phyloP scores from a whole-genome alignment of 53 echinoderm and acorn worm species.

The Stichopus horrens region DNA sequence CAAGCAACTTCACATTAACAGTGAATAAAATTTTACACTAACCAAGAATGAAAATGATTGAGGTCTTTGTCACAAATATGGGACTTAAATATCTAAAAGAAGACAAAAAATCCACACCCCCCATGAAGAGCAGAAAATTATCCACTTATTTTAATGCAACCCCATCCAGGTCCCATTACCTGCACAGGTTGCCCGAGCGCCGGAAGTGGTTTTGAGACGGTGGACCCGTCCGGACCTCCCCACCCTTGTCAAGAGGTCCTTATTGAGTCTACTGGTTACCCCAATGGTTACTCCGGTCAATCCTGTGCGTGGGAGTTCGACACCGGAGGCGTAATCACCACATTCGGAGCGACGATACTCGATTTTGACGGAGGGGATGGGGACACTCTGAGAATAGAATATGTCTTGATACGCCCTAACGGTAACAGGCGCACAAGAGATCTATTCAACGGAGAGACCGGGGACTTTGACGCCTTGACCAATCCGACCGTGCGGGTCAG shows the following conservation, averaged over 20 bases:
- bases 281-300: constrained; percentile 4
- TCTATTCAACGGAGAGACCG: constrained; percentile 16
- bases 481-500: background rate
- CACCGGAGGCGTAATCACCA: background rate
- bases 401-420: background rate
- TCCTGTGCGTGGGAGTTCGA: constrained; percentile 18
- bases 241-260: background rate
- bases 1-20: too few relatives aligned
- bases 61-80: too few relatives aligned
- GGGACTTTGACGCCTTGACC: too few relatives aligned
- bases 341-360: background rate
- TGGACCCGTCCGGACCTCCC: background rate
- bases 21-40: too few relatives aligned
- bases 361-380: constrained; percentile 17
- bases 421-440: background rate
- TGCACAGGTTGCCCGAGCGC: background rate
- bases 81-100: too few relatives aligned
- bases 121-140: too few relatives aligned
- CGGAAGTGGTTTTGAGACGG: background rate
- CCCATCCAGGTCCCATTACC: constrained; percentile 10
- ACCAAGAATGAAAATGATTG: too few relatives aligned
- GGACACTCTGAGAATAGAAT: background rate
- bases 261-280: constrained; percentile 30
- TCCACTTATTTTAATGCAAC: background rate
- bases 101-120: too few relatives aligned